Evolutionary conservation across 2,888 invertebrate species (phyloP), one percentile per base, ranked within the genome.

Genomic region (Adineta ricciae): DNA sequence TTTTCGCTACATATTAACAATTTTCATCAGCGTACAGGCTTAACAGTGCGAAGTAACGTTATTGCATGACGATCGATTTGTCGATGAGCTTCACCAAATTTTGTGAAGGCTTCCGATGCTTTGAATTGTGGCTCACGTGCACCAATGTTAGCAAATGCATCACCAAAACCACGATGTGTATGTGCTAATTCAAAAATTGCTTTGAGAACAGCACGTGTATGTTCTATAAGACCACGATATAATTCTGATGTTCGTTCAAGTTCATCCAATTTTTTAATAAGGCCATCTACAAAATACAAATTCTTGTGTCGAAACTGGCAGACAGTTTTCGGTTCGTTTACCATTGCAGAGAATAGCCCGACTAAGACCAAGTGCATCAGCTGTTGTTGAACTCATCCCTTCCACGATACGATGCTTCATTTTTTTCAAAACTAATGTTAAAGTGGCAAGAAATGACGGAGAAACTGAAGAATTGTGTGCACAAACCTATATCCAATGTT

Each of bases 351-450:
- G 92, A 88, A 99, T 99, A 4, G 99, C 99, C 86, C 96, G 91
- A 0, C 97, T 97, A 1, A 99, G 92, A 0, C 98, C 98, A 2
- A 98, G 91, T 0, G 97, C 97, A 91, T 98, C 97, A 93, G 93
- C 93, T n/a, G 92, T 92, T 83, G 92, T 91, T n/a, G 92, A 90
- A 85, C 95, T 96, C 96, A 99, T 96, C 88, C 94, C 95, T 91
- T 98, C 98, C 0, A 99, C 98, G 36, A 99, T 92, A 86, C 96
- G 93, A 90, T 98, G 98, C 88, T 98, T 98, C 88, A 97, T 94
- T 90, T 99, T 99, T 91, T 99, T 99, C 89, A 98, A 92, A 85
- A 97, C 94, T 91, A 87, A 78, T 32, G 27, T 19, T 27, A 41
- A 36, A 3, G 88, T 88, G 38, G 85, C 7, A 7, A 50, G 3